A percentile compares a stretch with the other conserved stretches of the same genome.
Evolutionary conservation across 2,888 invertebrate species (phyloP).

Genomic region (Amphipoea oculea): DNA sequence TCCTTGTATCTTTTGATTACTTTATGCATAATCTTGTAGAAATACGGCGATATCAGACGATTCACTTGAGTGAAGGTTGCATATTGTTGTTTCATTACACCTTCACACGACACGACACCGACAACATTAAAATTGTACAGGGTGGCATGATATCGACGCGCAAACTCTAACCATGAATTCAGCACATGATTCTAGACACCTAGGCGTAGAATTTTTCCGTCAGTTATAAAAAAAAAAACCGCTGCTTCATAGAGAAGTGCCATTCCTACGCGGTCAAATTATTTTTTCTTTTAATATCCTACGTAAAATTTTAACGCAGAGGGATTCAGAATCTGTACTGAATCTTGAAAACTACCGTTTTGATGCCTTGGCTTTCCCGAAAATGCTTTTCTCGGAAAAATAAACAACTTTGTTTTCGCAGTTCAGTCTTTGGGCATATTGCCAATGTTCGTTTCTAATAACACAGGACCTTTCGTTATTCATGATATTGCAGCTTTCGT

Average conservation of each 20-base stretch:
- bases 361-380: neutral
- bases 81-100: neutral
- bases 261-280: neutral
- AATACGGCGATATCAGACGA: neutral
- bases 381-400: neutral
- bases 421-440: conserved; percentile 23
- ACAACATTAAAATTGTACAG: neutral
- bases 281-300: too few relatives aligned
- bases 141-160: neutral
- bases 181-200: neutral
- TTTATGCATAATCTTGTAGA: neutral
- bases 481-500: conserved; percentile 29
- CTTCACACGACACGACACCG: neutral
- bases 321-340: too few relatives aligned
- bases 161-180: neutral
- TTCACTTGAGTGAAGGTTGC: neutral
- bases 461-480: conserved; percentile 19
- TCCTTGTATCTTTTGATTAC: neutral
- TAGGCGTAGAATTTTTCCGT: neutral
- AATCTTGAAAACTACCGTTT: too few relatives aligned
- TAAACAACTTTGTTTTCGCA: conserved; percentile 11
- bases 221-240: neutral
- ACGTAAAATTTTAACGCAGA: too few relatives aligned
- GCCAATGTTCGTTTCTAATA: conserved; percentile 38
- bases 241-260: neutral